Percentiles rank a stretch among this genome's conserved stretches.
These are phyloP conservation scores for Chelonia mydas DNA, from an alignment of 2,797 vertebrate species.

Conservation along the genomic window DNA sequence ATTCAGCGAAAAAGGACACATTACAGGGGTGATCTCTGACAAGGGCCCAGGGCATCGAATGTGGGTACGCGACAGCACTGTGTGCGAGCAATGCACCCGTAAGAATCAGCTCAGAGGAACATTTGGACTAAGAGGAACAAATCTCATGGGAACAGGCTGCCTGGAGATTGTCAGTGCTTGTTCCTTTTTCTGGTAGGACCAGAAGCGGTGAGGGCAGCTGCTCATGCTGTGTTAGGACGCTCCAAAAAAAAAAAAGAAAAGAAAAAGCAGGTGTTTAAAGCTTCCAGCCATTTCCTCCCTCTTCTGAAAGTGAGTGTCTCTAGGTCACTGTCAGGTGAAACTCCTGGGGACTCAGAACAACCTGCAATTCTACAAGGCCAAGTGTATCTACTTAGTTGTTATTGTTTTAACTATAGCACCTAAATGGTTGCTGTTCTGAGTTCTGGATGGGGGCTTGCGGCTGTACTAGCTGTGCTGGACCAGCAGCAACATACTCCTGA, in stretches of 20 bases:
- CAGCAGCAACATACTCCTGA: accelerated
- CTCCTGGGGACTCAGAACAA: background rate
- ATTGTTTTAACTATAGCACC: accelerated
- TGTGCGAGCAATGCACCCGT: conserved; percentile 38
- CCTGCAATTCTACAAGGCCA: background rate
- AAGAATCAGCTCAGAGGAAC: background rate
- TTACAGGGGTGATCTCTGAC: background rate
- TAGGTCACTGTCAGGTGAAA: background rate
- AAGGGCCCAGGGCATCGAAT: background rate
- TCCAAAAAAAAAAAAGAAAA: background rate
- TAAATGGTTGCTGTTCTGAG: background rate
- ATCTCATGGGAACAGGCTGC: background rate
- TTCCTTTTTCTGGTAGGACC: background rate
- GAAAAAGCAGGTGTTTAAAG: background rate
- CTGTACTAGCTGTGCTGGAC: background rate
- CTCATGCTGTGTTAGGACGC: background rate
- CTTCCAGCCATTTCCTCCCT: background rate
- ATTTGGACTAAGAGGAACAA: background rate
- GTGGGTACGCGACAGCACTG: background rate
- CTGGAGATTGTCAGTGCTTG: background rate
- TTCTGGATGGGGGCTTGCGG: background rate
- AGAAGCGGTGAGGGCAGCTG: background rate
- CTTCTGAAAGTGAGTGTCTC: background rate
- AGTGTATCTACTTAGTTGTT: too few species aligned
- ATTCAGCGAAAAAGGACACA: background rate